Percentiles rank a stretch among this genome's conserved stretches.
These are phyloP conservation scores for Agelas oroides DNA, from an alignment of 37 sponge, comb jelly and placozoan species.

Conservation along the genomic window DNA sequence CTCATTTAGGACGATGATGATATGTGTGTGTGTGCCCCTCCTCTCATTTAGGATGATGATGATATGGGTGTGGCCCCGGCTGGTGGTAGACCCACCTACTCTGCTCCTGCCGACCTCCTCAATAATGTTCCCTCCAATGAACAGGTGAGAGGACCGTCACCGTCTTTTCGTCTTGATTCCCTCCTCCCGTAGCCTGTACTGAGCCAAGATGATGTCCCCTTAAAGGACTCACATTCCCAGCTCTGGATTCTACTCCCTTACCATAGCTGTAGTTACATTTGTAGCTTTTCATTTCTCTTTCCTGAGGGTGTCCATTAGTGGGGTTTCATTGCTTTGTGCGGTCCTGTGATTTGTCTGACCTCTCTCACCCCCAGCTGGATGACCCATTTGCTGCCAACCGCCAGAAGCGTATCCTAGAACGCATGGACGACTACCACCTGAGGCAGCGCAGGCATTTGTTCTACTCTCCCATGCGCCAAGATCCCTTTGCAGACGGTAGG, in stretches of 20 bases:
- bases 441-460: constrained; percentile 63
- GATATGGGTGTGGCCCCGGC: constrained; percentile 37
- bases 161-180: no score
- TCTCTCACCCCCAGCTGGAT: no score
- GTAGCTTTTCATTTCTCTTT: no score
- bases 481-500: constrained; percentile 84
- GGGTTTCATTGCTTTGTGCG: not conserved
- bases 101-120: constrained; percentile 41
- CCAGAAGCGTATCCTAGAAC: constrained; percentile 55
- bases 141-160: constrained; percentile 38
- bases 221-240: no score
- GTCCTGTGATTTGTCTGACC: no score
- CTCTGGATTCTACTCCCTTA: no score
- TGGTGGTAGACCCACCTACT: not conserved
- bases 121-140: constrained; percentile 18
- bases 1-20: no score
- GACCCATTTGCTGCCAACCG: constrained; percentile 74
- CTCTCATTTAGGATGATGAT: no score
- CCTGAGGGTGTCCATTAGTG: no score
- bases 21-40: no score
- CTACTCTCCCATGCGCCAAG: constrained; percentile 84
- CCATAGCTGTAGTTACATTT: not conserved
- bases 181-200: no score
- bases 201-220: no score
- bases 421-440: constrained; percentile 89